Evolutionary conservation across 2,888 invertebrate species (phyloP), one percentile per base, ranked within the genome.

Genomic region (Orchesella flavescens): DNA sequence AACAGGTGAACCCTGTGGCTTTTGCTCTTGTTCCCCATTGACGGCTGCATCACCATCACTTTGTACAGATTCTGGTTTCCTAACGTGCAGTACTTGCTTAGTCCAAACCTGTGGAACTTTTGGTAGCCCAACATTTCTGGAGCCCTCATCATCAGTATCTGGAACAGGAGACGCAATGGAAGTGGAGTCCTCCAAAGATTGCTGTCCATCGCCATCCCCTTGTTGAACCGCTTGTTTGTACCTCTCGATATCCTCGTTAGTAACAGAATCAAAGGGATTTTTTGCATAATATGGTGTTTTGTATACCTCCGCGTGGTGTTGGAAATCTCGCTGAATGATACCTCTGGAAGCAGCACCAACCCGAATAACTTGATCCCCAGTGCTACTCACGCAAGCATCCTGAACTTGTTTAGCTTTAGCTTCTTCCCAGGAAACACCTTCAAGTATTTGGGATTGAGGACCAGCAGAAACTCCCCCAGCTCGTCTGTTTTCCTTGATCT

Each of bases 251-350:
- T 99, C 99, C 90, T 96, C 96, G 91, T 98, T 97, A 86, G 97
- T 97, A 87, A 99, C 94, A 61, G 94, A 95, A 91, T 98, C 97
- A 92, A 99, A 99, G 68, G 99, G 99, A 93, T 99, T 99, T 90
- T 98, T 96, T 78, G 98, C 97, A 91, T 99, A 99, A n/a, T n/a
- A n/a, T 71, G 98, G 97, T 87, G 97, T 95, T 91, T 97, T 97
- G 92, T 99, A 99, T 88, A 98, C 94, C 89, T 95, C 95, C 65
- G 98, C 99, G 92, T 99, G 98, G 92, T 99, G 98, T 91, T 99
- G 99, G 92, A 96, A 97, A 88, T 98, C 98, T 89, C 98, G 94
- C 92, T 99, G 98, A 90, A 99, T 99, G 89, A 99, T 99, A 89
- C 98, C 98, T 91, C 97, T 97, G 15, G 96, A 97, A 3, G 97